These are phyloP conservation scores for Drymonia ruficornis DNA, from an alignment of 2,888 invertebrate genomes.

Conservation along the genomic window DNA sequence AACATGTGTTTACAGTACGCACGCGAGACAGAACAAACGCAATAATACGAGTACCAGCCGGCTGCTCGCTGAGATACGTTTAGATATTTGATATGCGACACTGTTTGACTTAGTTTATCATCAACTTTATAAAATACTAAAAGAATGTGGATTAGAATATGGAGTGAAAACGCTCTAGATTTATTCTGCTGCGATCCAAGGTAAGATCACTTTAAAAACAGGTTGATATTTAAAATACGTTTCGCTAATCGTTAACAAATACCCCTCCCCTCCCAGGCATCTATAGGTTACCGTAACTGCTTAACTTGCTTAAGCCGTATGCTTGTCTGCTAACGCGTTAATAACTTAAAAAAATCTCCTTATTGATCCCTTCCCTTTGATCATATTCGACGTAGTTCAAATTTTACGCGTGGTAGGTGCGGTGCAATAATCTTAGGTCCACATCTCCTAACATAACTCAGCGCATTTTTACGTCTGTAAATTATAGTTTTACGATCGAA, in stretches of 20 bases:
- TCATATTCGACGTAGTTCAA: background rate
- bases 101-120: slow-evolving; percentile 3
- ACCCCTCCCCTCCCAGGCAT: too few relatives aligned
- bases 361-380: too few relatives aligned
- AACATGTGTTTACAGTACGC: slow-evolving; percentile 83
- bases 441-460: slow-evolving; percentile 70
- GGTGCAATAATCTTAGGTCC: slow-evolving; percentile 48
- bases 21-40: slow-evolving; percentile 71
- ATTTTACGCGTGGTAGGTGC: slow-evolving; percentile 19
- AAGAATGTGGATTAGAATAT: background rate
- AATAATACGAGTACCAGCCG: slow-evolving; percentile 51
- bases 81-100: slow-evolving; percentile 33
- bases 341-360: too few relatives aligned
- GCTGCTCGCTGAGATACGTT: slow-evolving; percentile 19
- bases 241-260: too few relatives aligned
- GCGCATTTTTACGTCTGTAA: slow-evolving; percentile 85
- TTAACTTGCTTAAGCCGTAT: too few relatives aligned
- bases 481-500: slow-evolving; percentile 85
- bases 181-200: background rate
- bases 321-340: too few relatives aligned
- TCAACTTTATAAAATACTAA: background rate
- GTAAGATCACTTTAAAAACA: too few relatives aligned
- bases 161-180: background rate
- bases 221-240: too few relatives aligned
- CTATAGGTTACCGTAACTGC: too few relatives aligned